A percentile compares a stretch with the other conserved stretches of the same genome.
These are phyloP conservation scores for Martes martes DNA, from an alignment of 2,113 vertebrate genomes.

Conservation along the genomic window DNA sequence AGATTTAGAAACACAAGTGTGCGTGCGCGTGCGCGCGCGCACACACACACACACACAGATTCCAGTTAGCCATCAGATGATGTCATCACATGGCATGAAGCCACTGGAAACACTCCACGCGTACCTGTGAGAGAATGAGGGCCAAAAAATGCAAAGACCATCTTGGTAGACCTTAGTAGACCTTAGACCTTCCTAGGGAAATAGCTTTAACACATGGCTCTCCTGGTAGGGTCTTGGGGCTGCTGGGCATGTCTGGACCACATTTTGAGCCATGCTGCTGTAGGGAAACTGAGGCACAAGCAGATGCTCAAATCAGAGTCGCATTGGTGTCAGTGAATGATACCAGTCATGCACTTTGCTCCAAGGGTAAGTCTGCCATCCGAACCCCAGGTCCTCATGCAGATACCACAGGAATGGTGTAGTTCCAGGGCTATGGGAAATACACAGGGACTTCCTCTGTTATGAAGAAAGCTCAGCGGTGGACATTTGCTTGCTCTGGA, in stretches of 20 bases:
- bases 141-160: no score
- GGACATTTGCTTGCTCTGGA: background rate
- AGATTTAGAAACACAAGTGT: background rate
- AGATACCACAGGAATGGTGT: no score
- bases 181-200: background rate
- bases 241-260: background rate
- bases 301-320: background rate
- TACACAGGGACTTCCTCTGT: background rate
- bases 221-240: background rate
- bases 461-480: background rate
- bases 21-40: fast-evolving
- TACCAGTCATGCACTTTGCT: background rate
- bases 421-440: background rate
- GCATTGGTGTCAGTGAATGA: background rate
- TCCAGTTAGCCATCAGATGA: background rate
- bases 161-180: background rate
- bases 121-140: background rate
- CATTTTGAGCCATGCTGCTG: background rate
- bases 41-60: background rate
- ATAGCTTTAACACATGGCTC: background rate
- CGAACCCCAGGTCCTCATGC: background rate
- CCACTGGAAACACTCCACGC: background rate
- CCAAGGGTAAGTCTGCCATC: background rate
- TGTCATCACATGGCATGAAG: background rate
- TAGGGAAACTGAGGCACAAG: background rate